Percentiles rank a stretch among this genome's conserved stretches.
Conservation (phyloP, 2,888 invertebrate species). For the Schrankia costaestrigalis region DNA sequence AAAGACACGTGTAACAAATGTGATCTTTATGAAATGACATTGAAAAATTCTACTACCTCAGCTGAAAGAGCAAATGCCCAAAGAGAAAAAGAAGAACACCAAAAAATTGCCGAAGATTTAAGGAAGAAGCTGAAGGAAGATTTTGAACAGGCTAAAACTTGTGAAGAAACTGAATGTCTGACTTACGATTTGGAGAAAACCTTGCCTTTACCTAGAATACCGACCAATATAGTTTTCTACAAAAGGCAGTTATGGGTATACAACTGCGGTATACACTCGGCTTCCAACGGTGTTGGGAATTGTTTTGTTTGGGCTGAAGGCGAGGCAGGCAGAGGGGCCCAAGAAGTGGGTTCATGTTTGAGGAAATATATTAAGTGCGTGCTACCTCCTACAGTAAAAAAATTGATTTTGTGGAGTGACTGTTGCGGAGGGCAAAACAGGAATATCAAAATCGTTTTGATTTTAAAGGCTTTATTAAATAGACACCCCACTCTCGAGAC, state of each 20-base stretch:
- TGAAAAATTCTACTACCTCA: constrained; percentile 8
- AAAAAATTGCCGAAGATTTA: constrained; percentile 13
- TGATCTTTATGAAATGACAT: no score
- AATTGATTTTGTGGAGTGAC: constrained; percentile 9
- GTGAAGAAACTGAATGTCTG: constrained; percentile 13
- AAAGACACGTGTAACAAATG: no score
- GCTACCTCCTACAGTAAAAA: constrained; percentile 7
- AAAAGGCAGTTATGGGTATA: constrained; percentile 21
- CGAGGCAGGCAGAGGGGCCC: no score
- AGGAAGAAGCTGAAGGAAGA: constrained; percentile 15
- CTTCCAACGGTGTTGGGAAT: no score
- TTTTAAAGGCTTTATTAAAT: no score
- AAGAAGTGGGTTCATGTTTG: no score
- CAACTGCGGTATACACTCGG: constrained; percentile 18
- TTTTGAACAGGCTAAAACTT: constrained; percentile 12
- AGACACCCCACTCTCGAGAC: no score
- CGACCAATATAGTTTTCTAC: constrained; percentile 19
- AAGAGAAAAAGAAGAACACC: constrained; percentile 10
- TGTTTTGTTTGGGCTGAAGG: no score
- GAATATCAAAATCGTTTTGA: no score
- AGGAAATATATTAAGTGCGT: constrained; percentile 11
- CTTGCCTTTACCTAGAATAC: constrained; percentile 15
- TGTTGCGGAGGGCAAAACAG: constrained; percentile 8
- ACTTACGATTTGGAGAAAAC: constrained; percentile 22
- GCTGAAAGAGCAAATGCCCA: constrained; percentile 6